Evolutionary conservation across 2,797 vertebrate genomes (phyloP).

Genomic region (Tragopan temminckii): DNA sequence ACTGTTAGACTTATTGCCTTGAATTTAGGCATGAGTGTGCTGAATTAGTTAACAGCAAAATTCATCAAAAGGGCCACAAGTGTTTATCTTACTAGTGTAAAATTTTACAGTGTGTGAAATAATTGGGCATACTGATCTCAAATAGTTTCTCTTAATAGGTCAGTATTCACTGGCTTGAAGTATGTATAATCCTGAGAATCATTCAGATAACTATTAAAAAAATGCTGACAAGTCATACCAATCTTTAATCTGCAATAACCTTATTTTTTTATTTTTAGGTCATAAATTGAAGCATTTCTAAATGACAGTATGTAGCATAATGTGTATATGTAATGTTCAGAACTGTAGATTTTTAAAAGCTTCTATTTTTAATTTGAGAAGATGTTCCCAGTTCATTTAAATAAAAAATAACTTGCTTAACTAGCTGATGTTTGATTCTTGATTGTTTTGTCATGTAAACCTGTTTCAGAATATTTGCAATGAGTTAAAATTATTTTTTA

Average conservation of each 20-base stretch:
- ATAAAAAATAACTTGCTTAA: conserved; percentile 73
- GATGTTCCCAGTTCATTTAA: conserved; percentile 69
- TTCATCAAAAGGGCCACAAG: conserved; percentile 16
- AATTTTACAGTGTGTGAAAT: not conserved
- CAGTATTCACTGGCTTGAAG: conserved; percentile 2
- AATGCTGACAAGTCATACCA: not conserved
- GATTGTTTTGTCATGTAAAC: not conserved
- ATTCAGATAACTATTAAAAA: not conserved
- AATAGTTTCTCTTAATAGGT: not conserved
- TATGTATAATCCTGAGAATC: not conserved
- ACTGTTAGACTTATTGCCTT: not conserved
- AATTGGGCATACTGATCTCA: not conserved
- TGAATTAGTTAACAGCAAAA: not conserved
- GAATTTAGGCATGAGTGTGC: not conserved
- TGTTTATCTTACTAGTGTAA: not conserved
- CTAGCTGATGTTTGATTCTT: conserved; percentile 8
- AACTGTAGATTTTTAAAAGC: conserved; percentile 68
- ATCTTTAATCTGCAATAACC: conserved; percentile 34
- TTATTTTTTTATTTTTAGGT: conserved; percentile 36
- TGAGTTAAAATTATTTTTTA: not conserved
- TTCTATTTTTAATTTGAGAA: conserved; percentile 76
- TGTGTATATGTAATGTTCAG: conserved; percentile 62
- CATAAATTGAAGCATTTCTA: conserved; percentile 36
- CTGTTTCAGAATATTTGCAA: not conserved
- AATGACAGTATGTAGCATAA: conserved; percentile 57